Percentiles rank a stretch among this genome's conserved stretches.
These are phyloP conservation scores for Stegodyphus mimosarum DNA, from an alignment of 1,140 invertebrate genomes.

Conservation along the genomic window DNA sequence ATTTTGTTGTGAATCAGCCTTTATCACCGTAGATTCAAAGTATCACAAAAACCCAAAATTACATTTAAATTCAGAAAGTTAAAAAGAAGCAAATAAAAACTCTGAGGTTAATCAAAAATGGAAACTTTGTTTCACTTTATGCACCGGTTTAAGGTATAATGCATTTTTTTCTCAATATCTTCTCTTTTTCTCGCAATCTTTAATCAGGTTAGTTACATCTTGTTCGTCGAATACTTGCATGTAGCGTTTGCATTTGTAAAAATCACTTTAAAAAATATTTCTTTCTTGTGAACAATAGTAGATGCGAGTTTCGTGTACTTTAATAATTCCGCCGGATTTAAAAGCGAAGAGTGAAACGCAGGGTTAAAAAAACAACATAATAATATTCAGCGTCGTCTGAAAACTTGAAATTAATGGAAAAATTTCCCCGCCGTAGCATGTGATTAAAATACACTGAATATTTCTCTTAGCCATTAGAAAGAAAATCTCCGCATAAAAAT, in stretches of 20 bases:
- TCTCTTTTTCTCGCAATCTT: constrained; percentile 23
- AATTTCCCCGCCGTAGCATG: constrained; percentile 45
- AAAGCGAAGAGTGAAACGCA: constrained; percentile 40
- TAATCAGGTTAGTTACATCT: constrained; percentile 52
- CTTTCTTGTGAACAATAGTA: constrained; percentile 37
- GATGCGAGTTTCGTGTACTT: constrained; percentile 5
- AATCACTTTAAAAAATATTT: constrained; percentile 15
- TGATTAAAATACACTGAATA: constrained; percentile 57
- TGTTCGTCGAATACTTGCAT: constrained; percentile 11
- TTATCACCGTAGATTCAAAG: constrained; percentile 16
- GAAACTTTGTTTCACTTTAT: constrained; percentile 52
- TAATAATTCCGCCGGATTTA: constrained; percentile 46
- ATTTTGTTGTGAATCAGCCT: constrained; percentile 14
- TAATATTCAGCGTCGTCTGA: constrained; percentile 43
- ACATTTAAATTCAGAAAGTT: constrained; percentile 36
- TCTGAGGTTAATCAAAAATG: constrained; percentile 51
- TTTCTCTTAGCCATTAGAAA: constrained; percentile 57
- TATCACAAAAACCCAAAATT: constrained; percentile 43
- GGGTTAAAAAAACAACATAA: constrained; percentile 21
- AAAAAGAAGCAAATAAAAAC: constrained; percentile 12
- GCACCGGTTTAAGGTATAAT: constrained; percentile 28
- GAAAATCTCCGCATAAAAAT: constrained; percentile 51
- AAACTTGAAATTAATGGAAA: constrained; percentile 61
- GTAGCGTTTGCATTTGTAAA: constrained; percentile 2
- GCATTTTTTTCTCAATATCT: constrained; percentile 36